phyloP scores from a whole-genome alignment of 2,888 invertebrate genomes.

The Drosophila multiciliata region DNA sequence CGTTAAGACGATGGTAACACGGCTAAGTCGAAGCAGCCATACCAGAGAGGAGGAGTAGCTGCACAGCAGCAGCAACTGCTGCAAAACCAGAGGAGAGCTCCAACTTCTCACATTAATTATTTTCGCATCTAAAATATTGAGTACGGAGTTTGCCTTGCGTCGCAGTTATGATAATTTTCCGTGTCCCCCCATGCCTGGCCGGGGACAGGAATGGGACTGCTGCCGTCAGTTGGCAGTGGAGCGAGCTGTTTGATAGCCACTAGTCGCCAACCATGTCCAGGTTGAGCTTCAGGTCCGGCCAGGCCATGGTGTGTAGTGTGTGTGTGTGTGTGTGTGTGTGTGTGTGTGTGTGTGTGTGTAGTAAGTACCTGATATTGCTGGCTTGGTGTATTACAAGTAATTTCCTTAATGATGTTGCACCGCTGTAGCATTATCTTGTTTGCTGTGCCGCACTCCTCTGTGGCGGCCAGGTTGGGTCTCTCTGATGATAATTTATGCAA shows the following conservation, averaged over 20 bases:
- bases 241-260: constrained; percentile 28
- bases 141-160: constrained; percentile 40
- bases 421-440: constrained; percentile 77
- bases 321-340: constrained; percentile 13
- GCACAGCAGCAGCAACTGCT: not conserved
- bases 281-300: constrained; percentile 7
- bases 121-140: constrained; percentile 74
- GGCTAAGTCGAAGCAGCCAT: constrained; percentile 3
- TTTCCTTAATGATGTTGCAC: constrained; percentile 80
- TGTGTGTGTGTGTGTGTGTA: constrained; percentile 14
- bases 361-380: constrained; percentile 67
- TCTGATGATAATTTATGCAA: constrained; percentile 75
- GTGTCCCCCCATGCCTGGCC: constrained; percentile 3
- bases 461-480: constrained; percentile 15
- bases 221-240: constrained; percentile 1
- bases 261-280: constrained; percentile 12
- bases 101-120: constrained; percentile 79
- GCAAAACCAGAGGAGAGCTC: constrained; percentile 10
- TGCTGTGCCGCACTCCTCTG: constrained; percentile 50
- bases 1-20: constrained; percentile 51
- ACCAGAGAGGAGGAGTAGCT: not conserved
- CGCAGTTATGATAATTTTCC: constrained; percentile 72
- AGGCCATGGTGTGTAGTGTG: not conserved
- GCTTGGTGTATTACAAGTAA: constrained; percentile 74
- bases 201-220: not conserved